Base-by-base conservation (phyloP, 2,797 vertebrate species). In the Gymnoscopelus braueri region DNA sequence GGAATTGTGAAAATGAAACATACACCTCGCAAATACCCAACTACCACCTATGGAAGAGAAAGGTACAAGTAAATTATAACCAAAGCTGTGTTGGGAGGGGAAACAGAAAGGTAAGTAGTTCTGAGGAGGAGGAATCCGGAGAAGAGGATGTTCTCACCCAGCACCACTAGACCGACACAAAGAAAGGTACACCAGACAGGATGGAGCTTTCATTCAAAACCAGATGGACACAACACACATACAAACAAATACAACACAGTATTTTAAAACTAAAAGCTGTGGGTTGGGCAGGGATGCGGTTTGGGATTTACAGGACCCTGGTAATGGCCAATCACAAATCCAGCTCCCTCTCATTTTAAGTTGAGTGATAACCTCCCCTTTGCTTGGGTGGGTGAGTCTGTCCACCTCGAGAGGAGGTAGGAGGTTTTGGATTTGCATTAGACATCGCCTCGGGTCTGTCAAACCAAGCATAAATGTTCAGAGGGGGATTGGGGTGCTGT, bases 281-380 rank as follows among this genome's bases (percentile, higher is more conserved):
- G 35, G 65, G 66, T 64, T 69, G 51, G 51, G 79, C 66, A 73
- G 60, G 74, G 58, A 67, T 23, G 55, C 57, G 24, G 53, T 19
- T 75, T 74, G 23, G 53, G 56, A 67, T 81, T 78, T 70, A 77
- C 64, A 71, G 74, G 67, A 39, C 62, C 70, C 55, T 72, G 78
- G 78, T 85, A 88, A 83, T 57, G 80, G 75, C 83, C 48, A 82
- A 84, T 72, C 65, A 57, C 67, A 74, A 77, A 69, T 60, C 26
- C 44, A 63, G 12, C 60, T 44, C n/a, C 39, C 4, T 74, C 54
- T 47, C 3, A 60, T 12, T 54, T 66, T 57, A 53, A 44, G 56
- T 67, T 32, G 55, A 26, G 14, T n/a, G 29, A 58, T 4, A 35
- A 56, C 29, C 24, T 56, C 54, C 29, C 13, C 8, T 44, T 14